Percentiles rank a stretch among this genome's conserved stretches.
Conservation (phyloP, 2,797 vertebrate species). For the Melanotaenia trifasciata region DNA sequence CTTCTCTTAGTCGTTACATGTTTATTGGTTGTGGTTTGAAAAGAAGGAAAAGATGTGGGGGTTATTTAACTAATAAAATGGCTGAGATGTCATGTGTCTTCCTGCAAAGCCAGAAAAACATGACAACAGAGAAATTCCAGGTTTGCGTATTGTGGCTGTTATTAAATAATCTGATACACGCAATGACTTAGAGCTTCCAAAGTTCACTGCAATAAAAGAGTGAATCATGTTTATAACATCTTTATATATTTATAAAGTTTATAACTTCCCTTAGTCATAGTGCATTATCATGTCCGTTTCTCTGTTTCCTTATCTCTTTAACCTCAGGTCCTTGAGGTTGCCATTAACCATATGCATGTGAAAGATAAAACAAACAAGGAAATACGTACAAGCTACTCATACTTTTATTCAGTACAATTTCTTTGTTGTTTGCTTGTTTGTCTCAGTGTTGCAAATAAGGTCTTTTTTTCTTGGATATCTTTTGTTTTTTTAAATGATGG, state of each 20-base stretch:
- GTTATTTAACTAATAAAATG: background rate
- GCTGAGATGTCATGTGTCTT: background rate
- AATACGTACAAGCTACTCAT: too few species aligned
- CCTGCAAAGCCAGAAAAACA: slow-evolving; percentile 22
- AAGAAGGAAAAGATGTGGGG: background rate
- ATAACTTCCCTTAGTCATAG: slow-evolving; percentile 3
- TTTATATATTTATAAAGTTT: too few species aligned
- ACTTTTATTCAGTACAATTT: too few species aligned
- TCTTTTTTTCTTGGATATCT: too few species aligned
- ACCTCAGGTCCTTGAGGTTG: background rate
- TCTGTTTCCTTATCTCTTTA: background rate
- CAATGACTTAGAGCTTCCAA: background rate
- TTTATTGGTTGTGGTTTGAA: background rate
- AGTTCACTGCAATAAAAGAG: background rate
- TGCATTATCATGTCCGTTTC: background rate
- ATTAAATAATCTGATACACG: slow-evolving; percentile 12
- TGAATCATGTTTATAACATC: slow-evolving; percentile 29
- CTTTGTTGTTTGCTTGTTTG: too few species aligned
- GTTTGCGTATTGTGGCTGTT: background rate
- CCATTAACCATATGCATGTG: background rate
- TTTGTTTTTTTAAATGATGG: too few species aligned
- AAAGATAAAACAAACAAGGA: background rate
- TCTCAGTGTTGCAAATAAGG: too few species aligned
- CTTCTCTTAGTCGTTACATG: slow-evolving; percentile 4
- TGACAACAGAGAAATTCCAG: background rate